Conservation (phyloP, 2,113 vertebrate genomes). For the Centrocercus urophasianus region DNA sequence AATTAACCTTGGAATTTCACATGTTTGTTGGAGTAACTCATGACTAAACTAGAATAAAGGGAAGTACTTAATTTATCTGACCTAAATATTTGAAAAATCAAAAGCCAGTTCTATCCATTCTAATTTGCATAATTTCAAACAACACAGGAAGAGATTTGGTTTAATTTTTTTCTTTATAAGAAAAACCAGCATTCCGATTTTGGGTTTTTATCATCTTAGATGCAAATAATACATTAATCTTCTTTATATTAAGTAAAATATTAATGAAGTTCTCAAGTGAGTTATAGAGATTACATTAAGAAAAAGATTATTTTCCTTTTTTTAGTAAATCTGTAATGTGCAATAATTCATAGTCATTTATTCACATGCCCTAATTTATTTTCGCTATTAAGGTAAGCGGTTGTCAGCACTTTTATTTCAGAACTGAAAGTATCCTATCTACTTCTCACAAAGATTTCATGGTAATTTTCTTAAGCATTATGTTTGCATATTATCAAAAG, state of each 20-base stretch:
- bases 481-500: background rate
- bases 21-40: background rate
- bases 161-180: background rate
- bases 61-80: background rate
- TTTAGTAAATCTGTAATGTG: background rate
- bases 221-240: constrained; percentile 29
- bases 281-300: background rate
- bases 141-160: background rate
- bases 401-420: background rate
- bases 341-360: background rate
- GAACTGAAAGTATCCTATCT: background rate
- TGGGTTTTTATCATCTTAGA: background rate
- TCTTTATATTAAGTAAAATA: background rate
- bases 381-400: background rate
- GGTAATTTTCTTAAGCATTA: background rate
- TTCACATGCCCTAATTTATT: background rate
- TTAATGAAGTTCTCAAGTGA: constrained; percentile 5
- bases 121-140: background rate
- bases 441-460: background rate
- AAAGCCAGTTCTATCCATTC: background rate
- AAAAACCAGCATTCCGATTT: background rate
- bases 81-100: background rate
- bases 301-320: background rate
- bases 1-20: background rate
- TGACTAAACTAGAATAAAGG: too few relatives aligned